Conservation (phyloP, 2,888 invertebrate species). For the Caenorhabditis sinica region DNA sequence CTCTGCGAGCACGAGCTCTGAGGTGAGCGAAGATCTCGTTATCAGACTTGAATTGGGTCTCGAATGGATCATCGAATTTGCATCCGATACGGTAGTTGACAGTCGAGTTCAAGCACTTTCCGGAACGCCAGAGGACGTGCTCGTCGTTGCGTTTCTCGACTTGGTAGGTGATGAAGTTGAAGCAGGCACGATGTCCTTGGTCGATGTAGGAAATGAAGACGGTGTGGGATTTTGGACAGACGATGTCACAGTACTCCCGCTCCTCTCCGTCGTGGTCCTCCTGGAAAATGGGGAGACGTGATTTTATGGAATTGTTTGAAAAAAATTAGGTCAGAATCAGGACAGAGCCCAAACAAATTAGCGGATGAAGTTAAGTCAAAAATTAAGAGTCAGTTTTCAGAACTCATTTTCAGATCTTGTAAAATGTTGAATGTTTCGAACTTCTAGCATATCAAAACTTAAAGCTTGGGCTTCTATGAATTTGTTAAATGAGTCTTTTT, state of each 20-base stretch:
- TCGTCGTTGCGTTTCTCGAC: constrained; percentile 78
- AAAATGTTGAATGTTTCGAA: too few relatives aligned
- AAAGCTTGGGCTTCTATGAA: too few relatives aligned
- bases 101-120: constrained; percentile 82
- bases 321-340: too few relatives aligned
- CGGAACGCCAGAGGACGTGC: constrained; percentile 79
- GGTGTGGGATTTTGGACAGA: constrained; percentile 83
- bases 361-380: too few relatives aligned
- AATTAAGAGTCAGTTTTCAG: too few relatives aligned
- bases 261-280: constrained; percentile 81
- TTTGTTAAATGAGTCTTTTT: too few relatives aligned
- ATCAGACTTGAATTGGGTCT: constrained; percentile 81
- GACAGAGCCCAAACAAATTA: too few relatives aligned
- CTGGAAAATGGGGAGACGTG: constrained; percentile 49
- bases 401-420: too few relatives aligned
- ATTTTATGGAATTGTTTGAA: too few relatives aligned
- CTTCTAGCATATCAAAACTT: too few relatives aligned
- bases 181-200: constrained; percentile 81
- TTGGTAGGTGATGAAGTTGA: constrained; percentile 83
- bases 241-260: constrained; percentile 81
- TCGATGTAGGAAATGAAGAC: constrained; percentile 79
- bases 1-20: constrained; percentile 71
- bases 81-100: constrained; percentile 82
- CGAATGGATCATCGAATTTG: constrained; percentile 83
- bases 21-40: constrained; percentile 80